phyloP scores from a whole-genome alignment of 2,888 invertebrate genomes.

The Laspeyria flexula region DNA sequence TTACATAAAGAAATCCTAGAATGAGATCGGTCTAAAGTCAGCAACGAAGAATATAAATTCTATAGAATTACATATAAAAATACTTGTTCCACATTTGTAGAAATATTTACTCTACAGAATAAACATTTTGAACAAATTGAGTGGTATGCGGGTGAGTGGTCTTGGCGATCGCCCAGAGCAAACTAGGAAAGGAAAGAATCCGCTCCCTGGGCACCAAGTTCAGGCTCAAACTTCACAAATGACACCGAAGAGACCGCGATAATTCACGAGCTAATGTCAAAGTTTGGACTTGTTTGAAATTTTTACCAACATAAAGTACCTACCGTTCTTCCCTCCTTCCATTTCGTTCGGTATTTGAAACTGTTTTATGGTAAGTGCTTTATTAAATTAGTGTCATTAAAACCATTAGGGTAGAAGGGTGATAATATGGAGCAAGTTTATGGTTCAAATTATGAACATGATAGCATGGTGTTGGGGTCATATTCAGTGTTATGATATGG shows the following conservation, averaged over 20 bases:
- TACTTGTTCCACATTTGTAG: slow-evolving; percentile 2
- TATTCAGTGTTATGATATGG: slow-evolving; percentile 1
- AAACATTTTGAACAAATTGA: slow-evolving; percentile 55
- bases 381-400: slow-evolving; percentile 34
- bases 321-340: slow-evolving; percentile 65
- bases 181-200: slow-evolving; percentile 61
- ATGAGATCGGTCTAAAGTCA: background rate
- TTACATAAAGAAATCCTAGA: slow-evolving; percentile 12
- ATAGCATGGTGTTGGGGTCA: slow-evolving; percentile 1
- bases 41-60: slow-evolving; percentile 2
- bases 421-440: slow-evolving; percentile 27
- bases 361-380: slow-evolving; percentile 44
- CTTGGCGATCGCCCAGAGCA: slow-evolving; percentile 59
- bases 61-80: slow-evolving; percentile 11
- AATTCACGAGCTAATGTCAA: slow-evolving; percentile 82
- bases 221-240: slow-evolving; percentile 76
- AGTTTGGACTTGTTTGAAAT: slow-evolving; percentile 79
- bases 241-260: slow-evolving; percentile 81
- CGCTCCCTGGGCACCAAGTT: slow-evolving; percentile 62
- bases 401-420: slow-evolving; percentile 22
- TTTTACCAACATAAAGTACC: slow-evolving; percentile 73
- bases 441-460: slow-evolving; percentile 12
- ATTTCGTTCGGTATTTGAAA: slow-evolving; percentile 56
- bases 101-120: slow-evolving; percentile 32
- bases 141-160: slow-evolving; percentile 39